Evolutionary conservation across 2,113 vertebrate species (phyloP).

Genomic region (Mesembrinibis cayennensis): DNA sequence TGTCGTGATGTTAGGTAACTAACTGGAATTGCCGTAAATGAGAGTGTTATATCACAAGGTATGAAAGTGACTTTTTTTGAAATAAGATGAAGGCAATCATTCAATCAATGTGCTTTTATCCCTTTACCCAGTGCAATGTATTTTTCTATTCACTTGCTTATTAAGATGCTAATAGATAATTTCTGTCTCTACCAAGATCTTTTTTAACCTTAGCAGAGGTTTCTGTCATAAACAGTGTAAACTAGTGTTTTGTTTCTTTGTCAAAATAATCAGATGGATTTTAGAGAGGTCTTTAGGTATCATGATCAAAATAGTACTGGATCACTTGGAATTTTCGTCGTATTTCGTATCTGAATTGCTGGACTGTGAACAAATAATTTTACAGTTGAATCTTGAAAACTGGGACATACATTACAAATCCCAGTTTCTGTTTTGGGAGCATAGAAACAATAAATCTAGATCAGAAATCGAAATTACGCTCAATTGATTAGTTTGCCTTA

Average conservation of each 20-base stretch:
- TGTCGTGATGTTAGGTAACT: not conserved
- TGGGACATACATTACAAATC: not conserved
- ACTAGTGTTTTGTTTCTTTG: not conserved
- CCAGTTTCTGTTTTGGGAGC: not conserved
- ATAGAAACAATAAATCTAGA: not conserved
- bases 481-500: not conserved
- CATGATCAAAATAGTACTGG: not conserved
- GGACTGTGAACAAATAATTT: not conserved
- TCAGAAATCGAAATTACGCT: not conserved
- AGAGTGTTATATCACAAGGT: not conserved
- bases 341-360: not conserved
- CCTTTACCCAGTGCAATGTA: fast-evolving
- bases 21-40: not conserved
- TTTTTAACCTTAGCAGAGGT: not conserved
- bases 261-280: not conserved
- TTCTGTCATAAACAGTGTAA: not conserved
- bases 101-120: not conserved
- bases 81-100: not conserved
- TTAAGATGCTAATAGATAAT: not conserved
- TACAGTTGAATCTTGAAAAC: not conserved
- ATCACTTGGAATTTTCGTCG: not conserved
- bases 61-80: not conserved
- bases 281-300: not conserved
- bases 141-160: not conserved
- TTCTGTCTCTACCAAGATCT: not conserved